phyloP scores from a whole-genome alignment of 2,797 vertebrate species.

The Corythornis leucogaster region DNA sequence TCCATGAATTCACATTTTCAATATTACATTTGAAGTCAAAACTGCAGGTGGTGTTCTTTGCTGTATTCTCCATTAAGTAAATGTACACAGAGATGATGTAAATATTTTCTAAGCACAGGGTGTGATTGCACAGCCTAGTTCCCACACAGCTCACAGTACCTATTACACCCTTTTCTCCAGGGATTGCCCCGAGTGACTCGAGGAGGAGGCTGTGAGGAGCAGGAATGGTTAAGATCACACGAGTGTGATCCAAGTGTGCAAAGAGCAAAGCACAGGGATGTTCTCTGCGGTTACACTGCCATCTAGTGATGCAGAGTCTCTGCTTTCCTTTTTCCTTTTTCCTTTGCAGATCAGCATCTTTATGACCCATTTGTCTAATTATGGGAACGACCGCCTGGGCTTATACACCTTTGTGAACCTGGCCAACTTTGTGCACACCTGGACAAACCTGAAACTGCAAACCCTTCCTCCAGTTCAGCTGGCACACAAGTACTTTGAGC shows the following conservation, averaged over 20 bases:
- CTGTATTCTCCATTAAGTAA: background rate
- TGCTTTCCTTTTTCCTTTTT: too few relatives aligned
- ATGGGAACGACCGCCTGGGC: slow-evolving; percentile 92
- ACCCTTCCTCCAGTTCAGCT: slow-evolving; percentile 92
- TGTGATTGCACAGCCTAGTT: background rate
- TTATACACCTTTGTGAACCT: slow-evolving; percentile 95
- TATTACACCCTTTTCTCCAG: background rate
- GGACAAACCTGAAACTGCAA: slow-evolving; percentile 93
- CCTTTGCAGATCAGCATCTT: slow-evolving; percentile 92
- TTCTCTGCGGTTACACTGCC: slow-evolving; percentile 50
- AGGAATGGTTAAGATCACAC: background rate
- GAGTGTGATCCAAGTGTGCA: background rate
- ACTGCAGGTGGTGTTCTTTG: background rate
- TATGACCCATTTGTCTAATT: slow-evolving; percentile 96
- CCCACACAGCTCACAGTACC: background rate
- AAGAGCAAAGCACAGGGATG: background rate
- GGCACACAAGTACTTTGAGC: slow-evolving; percentile 94
- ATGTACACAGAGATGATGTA: background rate
- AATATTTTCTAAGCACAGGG: background rate
- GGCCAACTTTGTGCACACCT: slow-evolving; percentile 93
- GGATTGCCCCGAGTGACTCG: background rate
- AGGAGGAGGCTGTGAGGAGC: background rate
- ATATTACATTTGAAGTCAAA: background rate
- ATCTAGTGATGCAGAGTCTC: slow-evolving; percentile 48
- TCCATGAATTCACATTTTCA: background rate